Conservation (phyloP, 2,113 vertebrate species). For the Ovibos moschatus region DNA sequence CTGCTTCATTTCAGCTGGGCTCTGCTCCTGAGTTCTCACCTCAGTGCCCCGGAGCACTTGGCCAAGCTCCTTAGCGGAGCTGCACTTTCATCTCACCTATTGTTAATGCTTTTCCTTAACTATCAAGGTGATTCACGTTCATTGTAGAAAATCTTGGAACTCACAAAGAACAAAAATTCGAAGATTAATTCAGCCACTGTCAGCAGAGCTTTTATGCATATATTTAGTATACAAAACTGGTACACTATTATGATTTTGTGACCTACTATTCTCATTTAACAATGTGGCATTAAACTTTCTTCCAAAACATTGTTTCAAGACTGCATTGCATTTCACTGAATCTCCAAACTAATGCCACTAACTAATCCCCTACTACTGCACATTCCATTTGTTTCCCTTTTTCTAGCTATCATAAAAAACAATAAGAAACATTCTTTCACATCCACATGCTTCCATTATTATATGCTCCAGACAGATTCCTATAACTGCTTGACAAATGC, state of each 20-base stretch:
- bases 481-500: not conserved
- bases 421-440: not conserved
- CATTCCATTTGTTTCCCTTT: not conserved
- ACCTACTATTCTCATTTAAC: not conserved
- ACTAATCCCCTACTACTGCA: not conserved
- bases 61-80: not conserved
- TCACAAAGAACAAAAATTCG: not conserved
- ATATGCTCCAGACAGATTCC: not conserved
- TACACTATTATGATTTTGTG: not conserved
- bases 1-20: not conserved
- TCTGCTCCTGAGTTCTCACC: not conserved
- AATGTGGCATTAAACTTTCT: not conserved
- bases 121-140: not conserved
- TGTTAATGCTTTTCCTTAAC: not conserved
- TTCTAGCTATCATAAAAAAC: not conserved
- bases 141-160: not conserved
- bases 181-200: not conserved
- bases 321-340: not conserved
- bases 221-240: not conserved
- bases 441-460: not conserved
- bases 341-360: not conserved
- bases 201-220: not conserved
- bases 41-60: not conserved
- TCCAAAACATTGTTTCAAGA: not conserved
- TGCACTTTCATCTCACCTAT: not conserved